These are phyloP conservation scores for Cyprinodon diabolis DNA, from an alignment of 2,797 vertebrate species.

Conservation along the genomic window DNA sequence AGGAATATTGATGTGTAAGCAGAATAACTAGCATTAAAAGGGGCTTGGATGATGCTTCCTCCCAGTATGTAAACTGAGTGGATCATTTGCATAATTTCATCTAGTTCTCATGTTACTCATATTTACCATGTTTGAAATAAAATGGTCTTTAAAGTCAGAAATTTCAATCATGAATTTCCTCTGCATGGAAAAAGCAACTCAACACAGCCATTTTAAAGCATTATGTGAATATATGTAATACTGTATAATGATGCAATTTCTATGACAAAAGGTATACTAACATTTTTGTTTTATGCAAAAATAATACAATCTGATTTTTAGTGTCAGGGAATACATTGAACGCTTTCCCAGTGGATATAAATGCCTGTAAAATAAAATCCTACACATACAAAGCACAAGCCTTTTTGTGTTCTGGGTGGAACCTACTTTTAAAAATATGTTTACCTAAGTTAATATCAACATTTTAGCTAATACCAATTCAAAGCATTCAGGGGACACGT, in stretches of 20 bases:
- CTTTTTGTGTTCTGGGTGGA: slow-evolving; percentile 9
- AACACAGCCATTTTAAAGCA: neutral
- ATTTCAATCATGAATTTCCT: neutral
- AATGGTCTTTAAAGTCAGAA: neutral
- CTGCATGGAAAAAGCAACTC: neutral
- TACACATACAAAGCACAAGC: neutral
- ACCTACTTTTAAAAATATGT: neutral
- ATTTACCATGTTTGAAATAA: neutral
- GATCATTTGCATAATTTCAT: neutral
- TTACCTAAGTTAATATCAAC: slow-evolving; percentile 5
- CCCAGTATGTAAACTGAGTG: neutral
- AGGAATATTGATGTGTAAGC: neutral
- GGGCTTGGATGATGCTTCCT: neutral
- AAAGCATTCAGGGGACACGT: neutral
- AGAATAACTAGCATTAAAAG: neutral
- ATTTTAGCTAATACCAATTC: neutral
- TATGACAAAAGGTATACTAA: neutral
- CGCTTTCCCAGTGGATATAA: slow-evolving; percentile 12
- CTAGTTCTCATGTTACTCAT: neutral
- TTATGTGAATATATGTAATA: no score
- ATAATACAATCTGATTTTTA: neutral
- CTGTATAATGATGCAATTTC: neutral
- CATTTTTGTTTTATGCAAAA: neutral
- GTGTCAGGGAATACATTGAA: neutral
- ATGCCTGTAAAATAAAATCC: slow-evolving; percentile 20